Percentiles rank a stretch among this genome's conserved stretches.
Evolutionary conservation across 2,113 vertebrate species (phyloP).

Genomic region (Setophaga kirtlandii): DNA sequence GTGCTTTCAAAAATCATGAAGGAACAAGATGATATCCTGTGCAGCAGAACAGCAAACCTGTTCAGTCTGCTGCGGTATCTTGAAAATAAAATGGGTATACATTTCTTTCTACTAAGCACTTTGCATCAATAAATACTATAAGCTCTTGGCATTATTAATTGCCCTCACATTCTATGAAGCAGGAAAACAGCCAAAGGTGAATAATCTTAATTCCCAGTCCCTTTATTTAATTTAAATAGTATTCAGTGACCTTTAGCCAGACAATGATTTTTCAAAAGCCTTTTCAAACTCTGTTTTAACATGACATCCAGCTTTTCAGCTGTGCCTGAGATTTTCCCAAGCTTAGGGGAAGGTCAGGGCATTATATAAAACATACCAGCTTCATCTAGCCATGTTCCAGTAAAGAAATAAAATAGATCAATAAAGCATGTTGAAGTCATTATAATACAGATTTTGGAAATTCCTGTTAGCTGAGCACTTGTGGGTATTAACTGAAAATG

Average conservation of each 20-base stretch:
- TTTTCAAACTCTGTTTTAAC: conserved; percentile 19
- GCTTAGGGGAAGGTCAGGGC: background rate
- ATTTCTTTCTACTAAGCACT: background rate
- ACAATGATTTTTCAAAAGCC: conserved; percentile 36
- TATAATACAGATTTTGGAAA: conserved; percentile 39
- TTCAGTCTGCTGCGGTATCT: background rate
- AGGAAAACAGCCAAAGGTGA: conserved; percentile 41
- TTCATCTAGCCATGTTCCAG: background rate
- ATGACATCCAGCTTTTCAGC: background rate
- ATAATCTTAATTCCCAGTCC: conserved; percentile 31
- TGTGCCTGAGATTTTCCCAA: conserved; percentile 22
- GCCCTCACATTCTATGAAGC: background rate
- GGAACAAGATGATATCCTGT: background rate
- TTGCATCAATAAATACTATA: conserved; percentile 11
- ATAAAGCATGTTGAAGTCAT: background rate
- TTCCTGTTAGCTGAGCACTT: background rate
- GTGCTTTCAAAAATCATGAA: background rate
- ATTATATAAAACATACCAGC: background rate
- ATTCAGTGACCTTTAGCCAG: conserved; percentile 47
- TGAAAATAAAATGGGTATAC: background rate
- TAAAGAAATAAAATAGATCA: conserved; percentile 17
- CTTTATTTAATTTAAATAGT: conserved; percentile 36
- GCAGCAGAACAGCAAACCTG: background rate
- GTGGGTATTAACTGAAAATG: background rate
- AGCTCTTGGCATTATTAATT: conserved; percentile 39